Evolutionary conservation across 2,797 vertebrate genomes (phyloP).

Genomic region (Arnoldichthys spilopterus): DNA sequence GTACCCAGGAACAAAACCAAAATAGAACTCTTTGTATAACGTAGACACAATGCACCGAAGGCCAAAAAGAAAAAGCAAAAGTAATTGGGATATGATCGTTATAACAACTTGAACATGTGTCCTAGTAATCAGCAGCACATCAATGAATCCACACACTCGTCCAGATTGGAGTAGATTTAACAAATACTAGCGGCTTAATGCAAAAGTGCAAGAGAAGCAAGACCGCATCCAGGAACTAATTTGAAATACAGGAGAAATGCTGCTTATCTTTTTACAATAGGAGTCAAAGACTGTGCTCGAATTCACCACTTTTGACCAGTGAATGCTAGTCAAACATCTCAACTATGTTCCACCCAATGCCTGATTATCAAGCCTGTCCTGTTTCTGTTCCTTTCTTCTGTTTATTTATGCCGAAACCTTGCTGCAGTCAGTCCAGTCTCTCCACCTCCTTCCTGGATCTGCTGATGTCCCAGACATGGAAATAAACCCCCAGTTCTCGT

Average conservation of each 20-base stretch:
- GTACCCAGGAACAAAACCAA: too few species aligned
- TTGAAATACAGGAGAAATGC: neutral
- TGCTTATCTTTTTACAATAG: neutral
- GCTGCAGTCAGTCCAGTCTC: slow-evolving; percentile 24
- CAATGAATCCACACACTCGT: neutral
- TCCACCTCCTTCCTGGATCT: neutral
- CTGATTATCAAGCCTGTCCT: neutral
- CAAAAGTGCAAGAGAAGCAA: too few species aligned
- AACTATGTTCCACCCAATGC: neutral
- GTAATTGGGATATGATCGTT: too few species aligned
- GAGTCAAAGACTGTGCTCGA: too few species aligned
- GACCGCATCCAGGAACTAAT: too few species aligned
- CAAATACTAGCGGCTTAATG: too few species aligned
- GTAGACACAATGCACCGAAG: neutral
- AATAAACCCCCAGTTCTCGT: slow-evolving; percentile 41
- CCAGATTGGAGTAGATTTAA: neutral
- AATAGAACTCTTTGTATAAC: too few species aligned
- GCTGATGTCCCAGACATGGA: slow-evolving; percentile 14
- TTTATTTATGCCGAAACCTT: neutral
- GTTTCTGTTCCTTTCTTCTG: neutral
- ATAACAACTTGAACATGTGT: too few species aligned
- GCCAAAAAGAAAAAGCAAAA: too few species aligned
- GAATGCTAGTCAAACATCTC: neutral
- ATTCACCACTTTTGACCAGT: neutral
- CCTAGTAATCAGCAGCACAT: too few species aligned